A percentile compares a stretch with the other conserved stretches of the same genome.
These are phyloP conservation scores for Harpagoxenus sublaevis DNA, from an alignment of 2,888 invertebrate species.

Conservation along the genomic window DNA sequence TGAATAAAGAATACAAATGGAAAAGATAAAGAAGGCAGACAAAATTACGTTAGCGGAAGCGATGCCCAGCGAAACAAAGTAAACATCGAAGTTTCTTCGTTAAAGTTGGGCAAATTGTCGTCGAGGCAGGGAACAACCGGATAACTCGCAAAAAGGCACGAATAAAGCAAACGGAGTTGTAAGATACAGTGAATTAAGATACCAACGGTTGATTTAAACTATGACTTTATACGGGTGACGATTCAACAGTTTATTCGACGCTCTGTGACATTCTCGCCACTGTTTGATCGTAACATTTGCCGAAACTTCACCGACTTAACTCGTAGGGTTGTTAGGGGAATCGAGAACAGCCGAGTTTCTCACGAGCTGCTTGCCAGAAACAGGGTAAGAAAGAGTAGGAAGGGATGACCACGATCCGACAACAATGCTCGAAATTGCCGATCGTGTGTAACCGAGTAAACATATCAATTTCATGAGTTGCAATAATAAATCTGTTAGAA, in stretches of 20 bases:
- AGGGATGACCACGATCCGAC: neutral
- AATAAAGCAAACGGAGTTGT: slow-evolving; percentile 60
- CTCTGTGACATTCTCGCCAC: slow-evolving; percentile 55
- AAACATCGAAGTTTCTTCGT: slow-evolving; percentile 28
- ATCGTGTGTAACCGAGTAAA: neutral
- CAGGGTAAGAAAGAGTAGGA: slow-evolving; percentile 15
- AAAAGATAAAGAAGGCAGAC: neutral
- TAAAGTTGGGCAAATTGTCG: slow-evolving; percentile 25
- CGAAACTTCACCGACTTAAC: slow-evolving; percentile 66
- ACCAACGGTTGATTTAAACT: slow-evolving; percentile 60
- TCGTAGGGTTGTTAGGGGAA: slow-evolving; percentile 62
- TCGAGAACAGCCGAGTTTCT: slow-evolving; percentile 66
- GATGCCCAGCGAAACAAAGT: neutral
- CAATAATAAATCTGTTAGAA: neutral
- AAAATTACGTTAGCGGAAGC: neutral
- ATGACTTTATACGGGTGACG: slow-evolving; percentile 59
- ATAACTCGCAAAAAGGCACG: slow-evolving; percentile 5
- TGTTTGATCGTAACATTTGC: slow-evolving; percentile 73
- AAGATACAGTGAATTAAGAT: slow-evolving; percentile 31
- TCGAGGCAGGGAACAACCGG: neutral
- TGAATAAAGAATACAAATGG: neutral
- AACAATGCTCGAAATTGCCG: neutral
- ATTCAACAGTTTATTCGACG: slow-evolving; percentile 76
- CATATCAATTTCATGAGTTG: neutral
- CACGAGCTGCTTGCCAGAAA: neutral